Percentiles rank a stretch among this genome's conserved stretches.
Conservation (phyloP, 1,140 invertebrate species). For the Teleopsis dalmanni region DNA sequence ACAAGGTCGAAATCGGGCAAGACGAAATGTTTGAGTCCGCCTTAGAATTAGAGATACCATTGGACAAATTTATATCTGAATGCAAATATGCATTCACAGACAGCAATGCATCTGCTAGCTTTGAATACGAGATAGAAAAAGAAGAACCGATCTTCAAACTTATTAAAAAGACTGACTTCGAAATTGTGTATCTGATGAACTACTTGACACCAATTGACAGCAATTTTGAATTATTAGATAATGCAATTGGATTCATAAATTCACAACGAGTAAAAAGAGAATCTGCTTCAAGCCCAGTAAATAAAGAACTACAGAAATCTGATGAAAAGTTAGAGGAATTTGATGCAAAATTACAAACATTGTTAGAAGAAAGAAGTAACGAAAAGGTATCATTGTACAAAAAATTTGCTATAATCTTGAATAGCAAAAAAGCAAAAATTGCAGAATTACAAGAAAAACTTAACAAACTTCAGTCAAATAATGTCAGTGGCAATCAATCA, state of each 20-base stretch:
- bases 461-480: too few species aligned
- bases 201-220: background rate
- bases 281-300: background rate
- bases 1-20: background rate
- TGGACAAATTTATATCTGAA: conserved; percentile 1
- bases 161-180: background rate
- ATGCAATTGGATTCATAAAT: conserved; percentile 1
- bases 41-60: background rate
- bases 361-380: conserved; percentile 6
- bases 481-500: too few species aligned
- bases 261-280: background rate
- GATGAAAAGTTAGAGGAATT: background rate
- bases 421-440: conserved; percentile 7
- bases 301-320: conserved; percentile 3
- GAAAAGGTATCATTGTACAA: conserved; percentile 2
- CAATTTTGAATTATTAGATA: conserved; percentile 1
- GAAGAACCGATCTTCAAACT: background rate
- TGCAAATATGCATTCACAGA: background rate
- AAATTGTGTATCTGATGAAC: background rate
- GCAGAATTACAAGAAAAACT: conserved; percentile 2
- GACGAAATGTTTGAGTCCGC: background rate
- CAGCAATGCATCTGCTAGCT: background rate
- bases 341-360: background rate
- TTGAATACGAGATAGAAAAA: conserved; percentile 2
- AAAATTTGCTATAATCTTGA: conserved; percentile 5